Conservation (phyloP, 2,888 invertebrate species). For the Leptothorax acervorum region DNA sequence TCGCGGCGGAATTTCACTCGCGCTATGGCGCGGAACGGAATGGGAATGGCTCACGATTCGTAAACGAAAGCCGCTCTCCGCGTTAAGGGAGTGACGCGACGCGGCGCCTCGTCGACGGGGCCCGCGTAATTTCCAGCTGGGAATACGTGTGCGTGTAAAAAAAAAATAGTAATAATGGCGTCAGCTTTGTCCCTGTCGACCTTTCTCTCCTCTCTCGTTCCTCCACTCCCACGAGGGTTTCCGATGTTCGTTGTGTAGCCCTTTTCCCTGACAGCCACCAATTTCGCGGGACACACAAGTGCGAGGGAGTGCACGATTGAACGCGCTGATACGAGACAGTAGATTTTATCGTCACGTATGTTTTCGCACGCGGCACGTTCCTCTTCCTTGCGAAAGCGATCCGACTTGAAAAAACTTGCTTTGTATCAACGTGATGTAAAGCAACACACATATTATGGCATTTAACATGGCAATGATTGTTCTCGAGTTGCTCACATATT, state of each 20-base stretch:
- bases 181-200: constrained; percentile 60
- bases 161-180: constrained; percentile 63
- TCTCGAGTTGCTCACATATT: not conserved
- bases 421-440: not conserved
- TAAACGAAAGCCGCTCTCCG: constrained; percentile 28
- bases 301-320: constrained; percentile 56
- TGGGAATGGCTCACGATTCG: constrained; percentile 52
- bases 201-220: not conserved
- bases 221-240: constrained; percentile 30
- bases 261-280: constrained; percentile 39
- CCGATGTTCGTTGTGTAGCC: constrained; percentile 42
- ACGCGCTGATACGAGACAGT: constrained; percentile 27
- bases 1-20: constrained; percentile 52
- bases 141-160: constrained; percentile 50
- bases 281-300: constrained; percentile 28
- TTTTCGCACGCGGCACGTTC: constrained; percentile 24
- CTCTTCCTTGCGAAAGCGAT: constrained; percentile 62
- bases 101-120: constrained; percentile 28
- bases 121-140: constrained; percentile 64
- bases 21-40: constrained; percentile 56
- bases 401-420: constrained; percentile 55
- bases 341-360: constrained; percentile 72
- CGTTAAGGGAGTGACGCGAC: constrained; percentile 39
- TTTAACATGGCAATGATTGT: not conserved
- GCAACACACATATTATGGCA: no score